Evolutionary conservation across 2,113 vertebrate genomes (phyloP).

Genomic region (Cichladusa arquata): DNA sequence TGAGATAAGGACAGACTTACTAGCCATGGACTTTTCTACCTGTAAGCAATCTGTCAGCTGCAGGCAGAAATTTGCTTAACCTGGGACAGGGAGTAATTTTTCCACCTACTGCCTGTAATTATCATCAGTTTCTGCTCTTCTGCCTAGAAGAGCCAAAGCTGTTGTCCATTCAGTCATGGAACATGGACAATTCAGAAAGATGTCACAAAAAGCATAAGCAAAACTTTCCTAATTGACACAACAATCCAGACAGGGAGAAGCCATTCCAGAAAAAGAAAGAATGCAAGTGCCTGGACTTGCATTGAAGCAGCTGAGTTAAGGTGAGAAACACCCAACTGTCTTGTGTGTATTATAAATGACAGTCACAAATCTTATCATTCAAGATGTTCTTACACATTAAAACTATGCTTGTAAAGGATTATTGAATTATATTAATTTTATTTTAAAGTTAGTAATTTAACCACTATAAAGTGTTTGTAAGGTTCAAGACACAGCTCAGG

Average conservation of each 20-base stretch:
- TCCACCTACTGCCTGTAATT: background rate
- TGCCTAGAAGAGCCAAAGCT: background rate
- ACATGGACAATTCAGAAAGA: background rate
- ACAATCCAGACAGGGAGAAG: background rate
- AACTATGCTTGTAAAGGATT: background rate
- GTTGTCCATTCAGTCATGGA: background rate
- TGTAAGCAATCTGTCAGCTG: background rate
- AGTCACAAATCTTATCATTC: background rate
- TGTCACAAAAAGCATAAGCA: background rate
- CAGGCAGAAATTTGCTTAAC: background rate
- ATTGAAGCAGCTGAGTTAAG: background rate
- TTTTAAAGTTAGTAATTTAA: background rate
- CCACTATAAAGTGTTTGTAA: background rate
- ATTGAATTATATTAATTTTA: background rate
- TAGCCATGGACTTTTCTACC: background rate
- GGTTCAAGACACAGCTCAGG: background rate
- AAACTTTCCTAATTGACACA: background rate
- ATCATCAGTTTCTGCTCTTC: background rate
- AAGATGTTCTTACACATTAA: background rate
- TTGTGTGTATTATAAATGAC: background rate
- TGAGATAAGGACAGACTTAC: background rate
- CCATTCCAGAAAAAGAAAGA: background rate
- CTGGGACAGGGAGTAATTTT: background rate
- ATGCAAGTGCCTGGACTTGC: background rate
- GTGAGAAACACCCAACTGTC: background rate